Base-by-base conservation (phyloP, 2,888 invertebrate genomes). In the Melitaea athalia region DNA sequence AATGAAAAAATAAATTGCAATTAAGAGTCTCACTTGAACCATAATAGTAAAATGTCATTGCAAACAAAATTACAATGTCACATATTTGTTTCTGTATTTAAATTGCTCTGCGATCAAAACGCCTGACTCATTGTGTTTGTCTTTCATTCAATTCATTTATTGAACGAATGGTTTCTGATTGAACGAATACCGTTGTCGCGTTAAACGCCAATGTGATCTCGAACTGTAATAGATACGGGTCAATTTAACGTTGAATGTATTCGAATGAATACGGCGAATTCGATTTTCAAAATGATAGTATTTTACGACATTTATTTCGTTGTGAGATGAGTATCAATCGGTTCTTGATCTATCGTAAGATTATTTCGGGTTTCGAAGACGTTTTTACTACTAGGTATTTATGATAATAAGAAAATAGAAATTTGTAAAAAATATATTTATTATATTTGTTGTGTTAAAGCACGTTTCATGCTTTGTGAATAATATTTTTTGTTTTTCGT, bases 121-220 rank as follows among this genome's bases (percentile, higher is more conserved):
- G 83, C 84, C 84, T 84, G 84, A 84, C 79, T 82, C 73, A 73
- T 63, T 76, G 53, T 81, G 78, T 84, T 84, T 82, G 83, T 83
- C 79, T 83, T 79, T 79, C 78, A 80, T 82, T 82, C 81, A 82
- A 79, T 80, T 78, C 79, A 77, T 80, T 79, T 78, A 78, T 77
- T 74, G 77, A 79, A 75, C 71, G 74, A 74, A 72, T 73, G 74
- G 72, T 73, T 72, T 74, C 72, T 77, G 76, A 79, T 80, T 79
- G 76, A 76, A 79, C 74, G 68, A 74, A 77, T 33, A 55, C 53
- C 52, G 52, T 12, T 66, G 47, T 45, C 31, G 61, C 59, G 43
- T 64, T 67, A 66, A 62, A 71, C 61, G 67, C 59, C 31, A 59
- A 67, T 59, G 49, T 63, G 67, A 61, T 61, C 31, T 33, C 14